Conservation (phyloP, 2,113 vertebrate genomes). For the Galbula dea region DNA sequence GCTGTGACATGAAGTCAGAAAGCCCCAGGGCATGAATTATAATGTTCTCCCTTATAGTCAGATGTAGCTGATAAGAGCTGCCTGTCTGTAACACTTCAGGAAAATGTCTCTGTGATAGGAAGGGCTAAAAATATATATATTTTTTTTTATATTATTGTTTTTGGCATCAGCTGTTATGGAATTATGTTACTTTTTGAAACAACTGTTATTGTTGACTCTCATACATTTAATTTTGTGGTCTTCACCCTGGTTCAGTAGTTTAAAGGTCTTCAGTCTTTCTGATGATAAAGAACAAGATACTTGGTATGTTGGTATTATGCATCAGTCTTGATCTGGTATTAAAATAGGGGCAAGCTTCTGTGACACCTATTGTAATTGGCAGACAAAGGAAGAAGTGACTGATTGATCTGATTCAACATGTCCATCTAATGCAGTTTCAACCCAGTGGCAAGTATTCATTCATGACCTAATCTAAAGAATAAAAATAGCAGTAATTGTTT, state of each 20-base stretch:
- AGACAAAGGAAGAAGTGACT: not conserved
- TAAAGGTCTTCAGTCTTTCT: not conserved
- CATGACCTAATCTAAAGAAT: not conserved
- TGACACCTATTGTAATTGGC: not conserved
- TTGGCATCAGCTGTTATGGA: not conserved
- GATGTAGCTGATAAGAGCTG: not conserved
- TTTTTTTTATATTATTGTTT: too few relatives aligned
- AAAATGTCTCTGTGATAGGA: not conserved
- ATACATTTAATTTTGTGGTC: not conserved
- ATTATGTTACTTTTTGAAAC: not conserved
- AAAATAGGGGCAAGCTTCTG: not conserved
- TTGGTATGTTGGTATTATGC: not conserved
- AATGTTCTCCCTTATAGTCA: accelerated
- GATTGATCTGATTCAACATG: not conserved
- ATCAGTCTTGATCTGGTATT: not conserved
- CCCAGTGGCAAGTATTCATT: not conserved
- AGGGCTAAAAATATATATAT: not conserved
- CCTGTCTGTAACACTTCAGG: not conserved
- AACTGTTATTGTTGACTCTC: not conserved
- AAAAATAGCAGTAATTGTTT: conserved; percentile 10
- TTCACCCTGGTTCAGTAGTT: not conserved
- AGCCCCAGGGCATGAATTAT: accelerated
- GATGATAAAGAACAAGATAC: not conserved
- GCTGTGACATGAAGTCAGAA: not conserved
- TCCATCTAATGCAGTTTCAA: not conserved